Conservation (phyloP, 2,888 invertebrate species). For the Dorcus parallelipipedus region DNA sequence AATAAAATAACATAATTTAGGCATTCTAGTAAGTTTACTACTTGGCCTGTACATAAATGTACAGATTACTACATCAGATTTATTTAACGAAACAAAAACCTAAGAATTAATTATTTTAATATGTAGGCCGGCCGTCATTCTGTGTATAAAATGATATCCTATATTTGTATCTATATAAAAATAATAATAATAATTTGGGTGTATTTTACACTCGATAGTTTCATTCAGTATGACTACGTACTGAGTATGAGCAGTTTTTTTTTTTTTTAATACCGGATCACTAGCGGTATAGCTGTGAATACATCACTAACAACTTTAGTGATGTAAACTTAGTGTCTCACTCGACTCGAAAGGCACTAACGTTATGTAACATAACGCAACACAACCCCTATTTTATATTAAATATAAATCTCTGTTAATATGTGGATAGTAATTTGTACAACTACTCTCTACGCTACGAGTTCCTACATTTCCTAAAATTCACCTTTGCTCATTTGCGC, state of each 20-base stretch:
- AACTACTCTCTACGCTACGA: constrained; percentile 18
- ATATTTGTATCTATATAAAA: no score
- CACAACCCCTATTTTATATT: constrained; percentile 49
- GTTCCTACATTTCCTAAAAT: constrained; percentile 8
- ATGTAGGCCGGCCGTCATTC: no score
- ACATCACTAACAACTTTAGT: constrained; percentile 22
- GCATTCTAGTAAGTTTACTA: no score
- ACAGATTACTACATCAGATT: no score
- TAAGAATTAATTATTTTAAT: no score
- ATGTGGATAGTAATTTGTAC: constrained; percentile 44
- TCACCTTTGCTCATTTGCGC: constrained; percentile 9
- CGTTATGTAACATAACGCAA: constrained; percentile 45
- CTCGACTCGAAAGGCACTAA: constrained; percentile 52
- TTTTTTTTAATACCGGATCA: constrained; percentile 34
- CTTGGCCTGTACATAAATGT: no score
- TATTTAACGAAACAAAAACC: no score
- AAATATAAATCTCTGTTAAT: constrained; percentile 47
- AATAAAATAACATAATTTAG: no score
- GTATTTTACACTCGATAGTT: not conserved
- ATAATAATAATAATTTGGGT: not conserved
- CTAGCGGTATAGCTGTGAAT: constrained; percentile 34
- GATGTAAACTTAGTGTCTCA: constrained; percentile 44
- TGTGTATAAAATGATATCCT: no score
- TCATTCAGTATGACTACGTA: not conserved
- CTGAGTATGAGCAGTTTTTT: no score